Conservation (phyloP, 2,888 invertebrate genomes). For the Drosophila helvetica region DNA sequence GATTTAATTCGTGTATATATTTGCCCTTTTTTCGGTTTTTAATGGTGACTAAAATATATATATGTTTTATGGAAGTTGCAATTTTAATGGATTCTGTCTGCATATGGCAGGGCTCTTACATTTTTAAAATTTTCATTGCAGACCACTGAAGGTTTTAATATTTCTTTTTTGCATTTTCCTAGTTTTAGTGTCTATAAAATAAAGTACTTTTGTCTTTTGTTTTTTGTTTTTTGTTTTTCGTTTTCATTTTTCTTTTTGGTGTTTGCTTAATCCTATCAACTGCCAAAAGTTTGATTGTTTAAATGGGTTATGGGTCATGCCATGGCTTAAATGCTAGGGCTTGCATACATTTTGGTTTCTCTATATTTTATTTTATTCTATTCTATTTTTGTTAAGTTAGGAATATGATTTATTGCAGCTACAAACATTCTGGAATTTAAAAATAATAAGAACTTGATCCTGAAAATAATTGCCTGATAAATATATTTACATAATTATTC, state of each 20-base stretch:
- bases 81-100: constrained; percentile 27
- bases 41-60: constrained; percentile 37
- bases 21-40: constrained; percentile 13
- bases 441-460: constrained; percentile 19
- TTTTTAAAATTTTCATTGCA: constrained; percentile 44
- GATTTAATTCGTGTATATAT: constrained; percentile 24
- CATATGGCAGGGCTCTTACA: constrained; percentile 28
- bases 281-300: constrained; percentile 74
- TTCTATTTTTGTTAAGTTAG: constrained; percentile 57
- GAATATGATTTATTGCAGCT: constrained; percentile 55
- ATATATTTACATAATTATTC: constrained; percentile 31
- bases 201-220: constrained; percentile 69
- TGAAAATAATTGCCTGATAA: constrained; percentile 12
- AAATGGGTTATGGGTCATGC: constrained; percentile 45
- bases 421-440: constrained; percentile 29
- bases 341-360: constrained; percentile 49
- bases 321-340: constrained; percentile 53
- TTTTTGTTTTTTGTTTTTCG: constrained; percentile 24
- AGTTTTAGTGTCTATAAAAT: constrained; percentile 63
- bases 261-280: constrained; percentile 49
- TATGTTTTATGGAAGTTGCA: constrained; percentile 41
- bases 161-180: constrained; percentile 27
- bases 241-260: constrained; percentile 20
- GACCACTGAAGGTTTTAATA: constrained; percentile 4
- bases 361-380: constrained; percentile 33